These are phyloP conservation scores for Plectus sambesii DNA, from an alignment of 1,140 invertebrate species.

Conservation along the genomic window DNA sequence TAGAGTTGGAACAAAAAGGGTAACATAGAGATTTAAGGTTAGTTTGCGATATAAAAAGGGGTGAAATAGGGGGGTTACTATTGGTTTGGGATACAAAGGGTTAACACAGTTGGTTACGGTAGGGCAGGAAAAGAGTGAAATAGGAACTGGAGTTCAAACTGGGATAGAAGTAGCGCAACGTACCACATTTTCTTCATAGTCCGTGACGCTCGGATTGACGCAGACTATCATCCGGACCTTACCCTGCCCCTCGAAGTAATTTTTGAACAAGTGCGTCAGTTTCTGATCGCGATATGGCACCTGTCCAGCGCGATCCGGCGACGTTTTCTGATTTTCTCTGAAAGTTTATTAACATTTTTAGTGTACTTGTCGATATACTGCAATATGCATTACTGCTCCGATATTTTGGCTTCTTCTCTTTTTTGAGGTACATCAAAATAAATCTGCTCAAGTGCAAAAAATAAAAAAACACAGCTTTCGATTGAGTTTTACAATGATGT, in stretches of 20 bases:
- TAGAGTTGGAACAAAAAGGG: no score
- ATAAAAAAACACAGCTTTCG: no score
- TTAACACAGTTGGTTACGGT: no score
- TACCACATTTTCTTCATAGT: conserved; percentile 84
- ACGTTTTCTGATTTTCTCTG: conserved; percentile 30
- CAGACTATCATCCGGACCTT: conserved; percentile 92
- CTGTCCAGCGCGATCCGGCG: conserved; percentile 48
- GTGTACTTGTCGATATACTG: no score
- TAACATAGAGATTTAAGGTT: conserved; percentile 9
- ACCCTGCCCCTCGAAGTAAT: conserved; percentile 93
- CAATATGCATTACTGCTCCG: no score
- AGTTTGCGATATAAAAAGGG: conserved; percentile 2
- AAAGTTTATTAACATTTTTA: no score
- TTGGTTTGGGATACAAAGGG: conserved; percentile 37
- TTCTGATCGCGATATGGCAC: conserved; percentile 90
- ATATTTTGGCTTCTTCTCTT: no score
- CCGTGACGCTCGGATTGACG: conserved; percentile 75
- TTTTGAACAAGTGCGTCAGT: conserved; percentile 91
- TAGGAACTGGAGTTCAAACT: no score
- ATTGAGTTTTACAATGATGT: no score
- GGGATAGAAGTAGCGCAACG: no score
- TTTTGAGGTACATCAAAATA: no score
- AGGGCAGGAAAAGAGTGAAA: no score
- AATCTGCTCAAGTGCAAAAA: not conserved
- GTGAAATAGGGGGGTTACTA: conserved; percentile 34